Conservation (phyloP, 2,888 invertebrate species). For the Sialis lutaria region DNA sequence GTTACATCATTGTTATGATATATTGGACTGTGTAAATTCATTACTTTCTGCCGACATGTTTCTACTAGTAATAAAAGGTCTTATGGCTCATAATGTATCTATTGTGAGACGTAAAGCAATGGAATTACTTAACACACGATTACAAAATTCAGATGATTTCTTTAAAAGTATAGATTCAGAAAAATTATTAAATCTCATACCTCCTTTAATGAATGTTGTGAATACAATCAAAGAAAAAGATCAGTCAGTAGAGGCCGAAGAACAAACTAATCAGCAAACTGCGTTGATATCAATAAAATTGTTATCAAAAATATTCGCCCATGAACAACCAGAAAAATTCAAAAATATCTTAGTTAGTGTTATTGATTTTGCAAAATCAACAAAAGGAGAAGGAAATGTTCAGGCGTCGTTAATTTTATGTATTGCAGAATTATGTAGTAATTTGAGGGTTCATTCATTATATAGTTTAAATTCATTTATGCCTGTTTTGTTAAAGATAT, state of each 20-base stretch:
- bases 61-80: slow-evolving; percentile 53
- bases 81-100: slow-evolving; percentile 50
- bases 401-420: slow-evolving; percentile 59
- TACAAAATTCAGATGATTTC: slow-evolving; percentile 48
- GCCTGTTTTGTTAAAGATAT: slow-evolving; percentile 49
- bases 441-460: slow-evolving; percentile 59
- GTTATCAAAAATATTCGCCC: slow-evolving; percentile 54
- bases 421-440: slow-evolving; percentile 60
- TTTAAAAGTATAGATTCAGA: slow-evolving; percentile 26
- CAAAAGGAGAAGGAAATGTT: slow-evolving; percentile 37
- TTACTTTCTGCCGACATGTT: slow-evolving; percentile 66
- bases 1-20: slow-evolving; percentile 59
- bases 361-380: slow-evolving; percentile 38
- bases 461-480: slow-evolving; percentile 60
- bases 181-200: slow-evolving; percentile 38
- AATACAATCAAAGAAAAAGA: slow-evolving; percentile 30
- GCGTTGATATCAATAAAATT: slow-evolving; percentile 69
- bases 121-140: slow-evolving; percentile 68
- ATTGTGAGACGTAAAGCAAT: slow-evolving; percentile 65
- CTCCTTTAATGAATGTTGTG: slow-evolving; percentile 41
- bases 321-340: slow-evolving; percentile 49
- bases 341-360: slow-evolving; percentile 48
- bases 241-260: slow-evolving; percentile 31
- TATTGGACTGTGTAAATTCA: slow-evolving; percentile 63
- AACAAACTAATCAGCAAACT: slow-evolving; percentile 60